Percentiles rank a stretch among this genome's conserved stretches.
phyloP scores from a whole-genome alignment of 2,113 vertebrate genomes.

The Pipra filicauda region DNA sequence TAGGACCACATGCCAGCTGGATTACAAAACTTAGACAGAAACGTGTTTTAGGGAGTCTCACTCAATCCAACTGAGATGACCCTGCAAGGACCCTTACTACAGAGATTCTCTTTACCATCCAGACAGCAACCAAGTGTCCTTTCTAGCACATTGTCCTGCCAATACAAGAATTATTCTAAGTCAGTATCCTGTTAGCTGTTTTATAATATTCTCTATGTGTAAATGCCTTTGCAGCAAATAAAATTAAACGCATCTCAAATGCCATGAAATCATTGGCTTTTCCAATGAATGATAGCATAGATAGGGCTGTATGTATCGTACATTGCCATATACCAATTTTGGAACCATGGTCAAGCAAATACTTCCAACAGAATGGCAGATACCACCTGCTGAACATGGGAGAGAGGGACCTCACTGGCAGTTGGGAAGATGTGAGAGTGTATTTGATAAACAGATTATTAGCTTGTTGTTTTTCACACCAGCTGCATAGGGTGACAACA shows the following conservation, averaged over 20 bases:
- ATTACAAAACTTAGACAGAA: not conserved
- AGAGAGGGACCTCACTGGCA: not conserved
- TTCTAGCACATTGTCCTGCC: not conserved
- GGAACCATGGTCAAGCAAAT: not conserved
- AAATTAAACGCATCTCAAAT: not conserved
- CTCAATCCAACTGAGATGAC: not conserved
- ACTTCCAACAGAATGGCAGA: not conserved
- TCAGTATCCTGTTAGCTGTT: not conserved
- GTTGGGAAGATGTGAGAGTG: not conserved
- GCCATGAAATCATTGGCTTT: not conserved
- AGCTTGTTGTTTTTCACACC: not conserved
- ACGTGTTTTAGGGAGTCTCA: not conserved
- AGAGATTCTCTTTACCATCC: not conserved
- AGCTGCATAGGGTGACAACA: rapidly evolving
- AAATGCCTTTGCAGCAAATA: not conserved
- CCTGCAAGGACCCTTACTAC: not conserved
- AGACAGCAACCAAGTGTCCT: not conserved
- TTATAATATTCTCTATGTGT: not conserved
- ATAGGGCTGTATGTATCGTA: not conserved
- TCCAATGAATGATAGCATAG: not conserved
- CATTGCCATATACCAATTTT: not conserved
- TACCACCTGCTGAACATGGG: not conserved
- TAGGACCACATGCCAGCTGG: not conserved
- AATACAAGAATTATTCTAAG: not conserved
- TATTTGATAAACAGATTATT: not conserved